phyloP scores from a whole-genome alignment of 2,888 invertebrate genomes.

The Papilio demoleus region DNA sequence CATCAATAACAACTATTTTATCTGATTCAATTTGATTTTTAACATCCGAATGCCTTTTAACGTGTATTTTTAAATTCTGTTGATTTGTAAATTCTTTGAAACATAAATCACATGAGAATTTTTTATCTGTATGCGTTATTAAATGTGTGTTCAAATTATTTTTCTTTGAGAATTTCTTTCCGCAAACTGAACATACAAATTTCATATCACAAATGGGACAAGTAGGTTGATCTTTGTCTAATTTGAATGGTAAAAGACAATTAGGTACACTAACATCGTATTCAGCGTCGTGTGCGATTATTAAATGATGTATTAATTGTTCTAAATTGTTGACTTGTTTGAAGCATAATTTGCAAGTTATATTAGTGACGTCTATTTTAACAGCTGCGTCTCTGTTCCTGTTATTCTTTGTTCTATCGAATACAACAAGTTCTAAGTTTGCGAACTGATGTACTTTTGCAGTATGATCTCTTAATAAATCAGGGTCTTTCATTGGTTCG shows the following conservation, averaged over 20 bases:
- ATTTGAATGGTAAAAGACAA: conserved; percentile 72
- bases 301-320: conserved; percentile 72
- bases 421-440: conserved; percentile 69
- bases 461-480: conserved; percentile 65
- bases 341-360: conserved; percentile 69
- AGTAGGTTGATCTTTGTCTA: conserved; percentile 69
- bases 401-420: conserved; percentile 73
- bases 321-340: conserved; percentile 64
- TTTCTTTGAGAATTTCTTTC: conserved; percentile 84
- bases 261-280: conserved; percentile 74
- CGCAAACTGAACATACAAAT: conserved; percentile 83
- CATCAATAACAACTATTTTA: conserved; percentile 46
- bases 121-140: conserved; percentile 81
- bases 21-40: conserved; percentile 41
- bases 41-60: conserved; percentile 57
- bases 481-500: conserved; percentile 71
- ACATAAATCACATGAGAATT: conserved; percentile 78
- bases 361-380: conserved; percentile 73
- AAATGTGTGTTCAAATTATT: conserved; percentile 84
- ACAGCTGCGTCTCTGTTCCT: conserved; percentile 76
- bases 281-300: conserved; percentile 76
- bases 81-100: conserved; percentile 78
- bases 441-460: conserved; percentile 62
- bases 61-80: conserved; percentile 67
- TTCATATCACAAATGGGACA: conserved; percentile 75